A percentile compares a stretch with the other conserved stretches of the same genome.
Evolutionary conservation across 1,140 invertebrate species (phyloP).

Genomic region (Caerostris extrusa): DNA sequence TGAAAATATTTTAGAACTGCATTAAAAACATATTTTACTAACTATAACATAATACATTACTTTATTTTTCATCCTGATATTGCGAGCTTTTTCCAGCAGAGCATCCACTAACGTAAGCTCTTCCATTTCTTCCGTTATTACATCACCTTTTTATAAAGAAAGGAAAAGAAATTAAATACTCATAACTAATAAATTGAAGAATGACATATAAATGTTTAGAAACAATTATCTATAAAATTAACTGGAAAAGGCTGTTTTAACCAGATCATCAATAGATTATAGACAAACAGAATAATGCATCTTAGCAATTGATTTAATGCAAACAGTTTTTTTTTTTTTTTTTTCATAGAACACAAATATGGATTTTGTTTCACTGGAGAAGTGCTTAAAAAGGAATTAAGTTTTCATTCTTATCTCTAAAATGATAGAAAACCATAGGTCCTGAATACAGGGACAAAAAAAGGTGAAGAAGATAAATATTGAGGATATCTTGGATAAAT

Average conservation of each 20-base stretch:
- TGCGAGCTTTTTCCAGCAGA: conserved; percentile 44
- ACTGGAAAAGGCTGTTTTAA: neutral
- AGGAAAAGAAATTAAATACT: neutral
- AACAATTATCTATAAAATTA: neutral
- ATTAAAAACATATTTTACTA: too few relatives aligned
- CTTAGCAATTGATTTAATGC: neutral
- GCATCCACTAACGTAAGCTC: conserved; percentile 42
- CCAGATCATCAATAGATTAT: neutral
- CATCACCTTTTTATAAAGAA: neutral
- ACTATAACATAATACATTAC: neutral
- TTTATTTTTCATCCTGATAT: conserved; percentile 42
- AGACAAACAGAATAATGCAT: neutral
- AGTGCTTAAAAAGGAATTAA: too few relatives aligned
- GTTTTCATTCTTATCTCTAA: too few relatives aligned
- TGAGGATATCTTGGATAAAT: too few relatives aligned
- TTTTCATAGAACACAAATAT: too few relatives aligned
- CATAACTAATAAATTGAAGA: neutral
- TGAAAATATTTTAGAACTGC: too few relatives aligned
- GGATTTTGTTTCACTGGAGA: too few relatives aligned
- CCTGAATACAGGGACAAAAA: too few relatives aligned
- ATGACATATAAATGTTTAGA: neutral
- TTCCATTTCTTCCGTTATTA: conserved; percentile 18
- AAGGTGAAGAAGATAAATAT: too few relatives aligned
- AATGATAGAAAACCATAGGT: too few relatives aligned
- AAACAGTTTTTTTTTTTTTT: neutral